Base-by-base conservation (phyloP, 2,888 invertebrate species). In the Euplexia lucipara region DNA sequence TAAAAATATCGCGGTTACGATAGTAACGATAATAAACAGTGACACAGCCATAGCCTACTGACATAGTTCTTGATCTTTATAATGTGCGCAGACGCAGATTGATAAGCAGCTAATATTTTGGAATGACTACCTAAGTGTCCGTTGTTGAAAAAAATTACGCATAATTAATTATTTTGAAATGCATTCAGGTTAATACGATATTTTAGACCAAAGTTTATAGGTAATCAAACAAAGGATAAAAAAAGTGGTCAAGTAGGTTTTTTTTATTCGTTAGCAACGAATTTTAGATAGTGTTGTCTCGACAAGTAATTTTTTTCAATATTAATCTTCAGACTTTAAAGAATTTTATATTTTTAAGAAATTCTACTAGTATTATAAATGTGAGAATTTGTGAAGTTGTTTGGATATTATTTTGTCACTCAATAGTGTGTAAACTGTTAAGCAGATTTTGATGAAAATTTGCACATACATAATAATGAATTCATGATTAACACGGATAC, bases 51-150 rank as follows among this genome's bases (percentile, higher is more conserved):
- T 56, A 69, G 32, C 48, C 72, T 45, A 72, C 44, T 72, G 63
- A 62, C 72, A 70, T 57, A 57, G 41, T 70, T 72, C 44, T 57
- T 57, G 71, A 70, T 72, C 63, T 72, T 75, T 62, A 34, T 41
- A 48, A 41, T 44, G 30, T 63, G 63, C 63, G 70, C 70, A 53
- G 42, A 18, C 66, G 66, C 48, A 20, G 26, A 44, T 18, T 41
- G 71, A 72, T 72, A 72, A 75, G 56, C 39, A 14, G 39, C 12
- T 30, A 14, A 44, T 34, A 39, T 44, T 66, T 54, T 49, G 49
- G 48, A 20, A 35, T 47, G n/a, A 47, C 12, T 26, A 2, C 26
- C 12, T 37, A 58, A 1, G 20, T 26, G 32, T 42, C 16, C 42
- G 26, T 8, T 47, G 5, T 45, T 18, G 35, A 2, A 26, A 52